Conservation (phyloP, 1,140 invertebrate species). For the Forficula auricularia region DNA sequence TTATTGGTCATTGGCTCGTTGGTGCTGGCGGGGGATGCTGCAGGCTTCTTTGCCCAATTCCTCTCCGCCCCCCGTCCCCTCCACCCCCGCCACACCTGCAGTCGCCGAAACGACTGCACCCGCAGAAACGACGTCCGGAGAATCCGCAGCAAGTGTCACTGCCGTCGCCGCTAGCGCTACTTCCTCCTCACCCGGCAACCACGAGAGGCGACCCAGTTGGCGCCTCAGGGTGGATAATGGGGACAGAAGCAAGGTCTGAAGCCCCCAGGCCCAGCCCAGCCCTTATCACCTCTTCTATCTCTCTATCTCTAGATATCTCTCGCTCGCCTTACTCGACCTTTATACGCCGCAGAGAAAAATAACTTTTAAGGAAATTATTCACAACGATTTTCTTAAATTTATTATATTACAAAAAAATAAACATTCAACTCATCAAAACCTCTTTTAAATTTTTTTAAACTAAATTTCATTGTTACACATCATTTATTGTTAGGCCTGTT, state of each 20-base stretch:
- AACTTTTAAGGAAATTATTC: too few relatives aligned
- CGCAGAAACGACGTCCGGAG: background rate
- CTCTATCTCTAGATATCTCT: constrained; percentile 5
- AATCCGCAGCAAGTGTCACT: constrained; percentile 29
- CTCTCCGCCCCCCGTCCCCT: background rate
- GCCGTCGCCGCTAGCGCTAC: constrained; percentile 26
- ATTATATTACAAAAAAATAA: too few relatives aligned
- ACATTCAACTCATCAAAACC: too few relatives aligned
- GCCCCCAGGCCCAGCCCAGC: too few relatives aligned
- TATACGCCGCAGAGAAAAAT: too few relatives aligned
- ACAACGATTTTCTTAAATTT: too few relatives aligned
- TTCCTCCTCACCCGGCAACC: constrained; percentile 27
- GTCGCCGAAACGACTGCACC: background rate
- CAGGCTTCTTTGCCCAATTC: too few relatives aligned
- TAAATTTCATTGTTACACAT: too few relatives aligned
- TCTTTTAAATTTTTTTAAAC: too few relatives aligned
- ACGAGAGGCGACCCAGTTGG: constrained; percentile 75
- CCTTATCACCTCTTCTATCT: constrained; percentile 14
- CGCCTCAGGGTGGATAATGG: constrained; percentile 70
- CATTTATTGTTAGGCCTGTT: too few relatives aligned
- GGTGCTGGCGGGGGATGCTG: too few relatives aligned
- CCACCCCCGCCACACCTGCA: background rate
- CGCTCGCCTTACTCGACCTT: constrained; percentile 9
- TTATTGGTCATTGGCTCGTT: too few relatives aligned
- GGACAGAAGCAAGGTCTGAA: constrained; percentile 53